phyloP scores from a whole-genome alignment of 2,113 vertebrate genomes.

The Ptilonorhynchus violaceus region DNA sequence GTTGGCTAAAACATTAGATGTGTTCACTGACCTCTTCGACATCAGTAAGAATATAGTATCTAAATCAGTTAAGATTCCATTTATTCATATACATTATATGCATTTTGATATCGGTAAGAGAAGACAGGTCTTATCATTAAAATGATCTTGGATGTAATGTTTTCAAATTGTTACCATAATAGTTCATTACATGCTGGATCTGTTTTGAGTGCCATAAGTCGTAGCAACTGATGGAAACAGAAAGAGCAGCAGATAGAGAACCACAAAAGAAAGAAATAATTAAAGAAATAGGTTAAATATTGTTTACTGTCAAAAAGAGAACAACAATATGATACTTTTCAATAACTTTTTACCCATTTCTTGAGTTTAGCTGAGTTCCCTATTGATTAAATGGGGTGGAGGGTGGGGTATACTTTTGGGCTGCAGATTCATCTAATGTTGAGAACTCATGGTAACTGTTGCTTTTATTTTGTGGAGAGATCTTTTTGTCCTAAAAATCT shows the following conservation, averaged over 20 bases:
- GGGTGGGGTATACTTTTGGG: background rate
- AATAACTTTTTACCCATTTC: background rate
- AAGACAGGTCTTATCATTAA: conserved; percentile 4
- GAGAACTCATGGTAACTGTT: background rate
- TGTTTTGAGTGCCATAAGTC: background rate
- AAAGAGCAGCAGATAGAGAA: background rate
- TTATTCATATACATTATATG: conserved; percentile 15
- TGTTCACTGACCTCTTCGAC: conserved; percentile 22
- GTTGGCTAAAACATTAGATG: background rate
- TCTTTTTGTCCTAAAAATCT: background rate
- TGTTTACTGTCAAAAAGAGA: background rate
- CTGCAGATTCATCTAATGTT: background rate
- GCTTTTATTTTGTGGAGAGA: background rate
- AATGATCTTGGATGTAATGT: background rate
- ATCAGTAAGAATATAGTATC: conserved; percentile 14
- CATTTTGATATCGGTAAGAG: conserved; percentile 17
- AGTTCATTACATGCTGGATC: background rate
- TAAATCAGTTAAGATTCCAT: conserved; percentile 45
- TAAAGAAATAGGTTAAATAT: background rate
- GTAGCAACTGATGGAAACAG: background rate
- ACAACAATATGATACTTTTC: background rate
- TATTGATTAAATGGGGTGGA: background rate
- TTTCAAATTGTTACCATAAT: conserved; percentile 19
- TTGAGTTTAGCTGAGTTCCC: background rate
- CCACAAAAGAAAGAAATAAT: background rate